Base-by-base conservation (phyloP, 2,113 vertebrate species). In the Leiothrix lutea region DNA sequence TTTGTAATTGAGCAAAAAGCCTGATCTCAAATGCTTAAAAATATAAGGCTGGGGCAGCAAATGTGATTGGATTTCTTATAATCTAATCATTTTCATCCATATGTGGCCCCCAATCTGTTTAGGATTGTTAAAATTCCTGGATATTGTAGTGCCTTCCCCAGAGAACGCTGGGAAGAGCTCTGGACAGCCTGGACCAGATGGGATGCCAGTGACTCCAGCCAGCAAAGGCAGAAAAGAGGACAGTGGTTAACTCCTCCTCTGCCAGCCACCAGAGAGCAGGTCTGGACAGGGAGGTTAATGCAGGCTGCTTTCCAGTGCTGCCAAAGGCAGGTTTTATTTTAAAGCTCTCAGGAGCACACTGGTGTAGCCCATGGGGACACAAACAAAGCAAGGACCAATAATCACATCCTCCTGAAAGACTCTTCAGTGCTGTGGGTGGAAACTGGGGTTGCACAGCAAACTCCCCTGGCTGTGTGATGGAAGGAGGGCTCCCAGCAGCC, bases 91-190 rank as follows among this genome's bases (percentile, higher is more conserved):
- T 94, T 96, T 77, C 53, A 77, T 94, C 95, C 95, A 94, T 94
- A 96, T 97, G 95, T 70, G 75, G 77, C 73, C 74, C 85, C 23
- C 94, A 97, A 97, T 97, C 96, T 97, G 95, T 97, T 97, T 94
- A 94, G 96, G 91, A 96, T 96, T 97, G 96, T 97, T 97, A 89
- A 96, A 96, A 97, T 97, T 96, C 96, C 92, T 94, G 79, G 80
- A 88, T 97, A 93, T 97, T 97, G 95, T 88, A 64, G 82, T 81
- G 71, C 57, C 69, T 92, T 96, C 97, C 96, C 97, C 93, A 91
- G 97, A 96, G 97, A 65, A 71, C 2, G 14, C 86, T 14, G 82
- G 80, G 95, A 96, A 96, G 88, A 65, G 74, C 89, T 95, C 64
- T 0, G 9, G 92, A 85, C 85, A 87, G 91, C 61, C 88, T 54